Evolutionary conservation across 2,797 vertebrate genomes (phyloP).

Genomic region (Phalloptychus januarius): DNA sequence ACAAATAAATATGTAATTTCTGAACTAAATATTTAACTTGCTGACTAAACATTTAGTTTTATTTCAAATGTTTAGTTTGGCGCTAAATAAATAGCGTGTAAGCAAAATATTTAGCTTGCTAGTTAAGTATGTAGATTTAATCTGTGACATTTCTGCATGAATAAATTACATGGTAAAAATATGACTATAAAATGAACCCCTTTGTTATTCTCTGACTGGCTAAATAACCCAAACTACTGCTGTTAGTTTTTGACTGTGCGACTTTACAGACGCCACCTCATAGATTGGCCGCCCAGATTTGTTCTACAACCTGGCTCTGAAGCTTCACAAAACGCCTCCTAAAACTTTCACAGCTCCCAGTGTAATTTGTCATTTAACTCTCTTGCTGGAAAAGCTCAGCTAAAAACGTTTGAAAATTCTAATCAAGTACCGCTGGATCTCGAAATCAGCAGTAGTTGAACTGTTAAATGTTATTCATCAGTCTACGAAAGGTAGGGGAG

Average conservation of each 20-base stretch:
- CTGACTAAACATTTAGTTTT: not conserved
- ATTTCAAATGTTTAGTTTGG: not conserved
- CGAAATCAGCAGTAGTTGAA: constrained; percentile 69
- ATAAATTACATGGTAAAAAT: not conserved
- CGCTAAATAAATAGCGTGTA: too few species aligned
- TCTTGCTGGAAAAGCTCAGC: not conserved
- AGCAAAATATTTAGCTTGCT: too few species aligned
- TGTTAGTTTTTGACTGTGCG: not conserved
- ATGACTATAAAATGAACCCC: not conserved
- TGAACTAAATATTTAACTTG: not conserved
- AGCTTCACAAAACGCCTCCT: not conserved
- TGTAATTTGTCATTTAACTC: not conserved
- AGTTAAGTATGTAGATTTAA: not conserved
- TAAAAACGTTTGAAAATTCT: constrained; percentile 27
- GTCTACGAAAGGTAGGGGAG: constrained; percentile 59
- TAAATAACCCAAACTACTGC: not conserved
- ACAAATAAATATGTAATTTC: too few species aligned
- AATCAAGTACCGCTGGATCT: constrained; percentile 64
- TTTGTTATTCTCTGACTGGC: not conserved
- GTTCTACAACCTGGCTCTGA: not conserved
- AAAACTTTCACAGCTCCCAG: not conserved
- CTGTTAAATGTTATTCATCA: constrained; percentile 75
- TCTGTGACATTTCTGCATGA: not conserved
- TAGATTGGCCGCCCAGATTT: not conserved
- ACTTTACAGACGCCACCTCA: not conserved